Conservation (phyloP, 2,888 invertebrate species). For the Eristalinus aeneus region DNA sequence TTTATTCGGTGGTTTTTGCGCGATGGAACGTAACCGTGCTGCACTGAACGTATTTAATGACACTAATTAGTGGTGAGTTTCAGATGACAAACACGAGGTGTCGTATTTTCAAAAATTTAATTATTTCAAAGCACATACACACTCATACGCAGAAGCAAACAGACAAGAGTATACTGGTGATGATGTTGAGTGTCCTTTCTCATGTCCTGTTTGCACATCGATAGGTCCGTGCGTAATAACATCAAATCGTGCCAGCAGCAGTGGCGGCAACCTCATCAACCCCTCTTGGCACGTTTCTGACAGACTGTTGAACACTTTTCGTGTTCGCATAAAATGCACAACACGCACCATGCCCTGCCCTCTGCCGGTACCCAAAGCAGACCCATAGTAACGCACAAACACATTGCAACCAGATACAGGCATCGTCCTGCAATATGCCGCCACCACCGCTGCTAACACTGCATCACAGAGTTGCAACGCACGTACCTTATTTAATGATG, state of each 20-base stretch:
- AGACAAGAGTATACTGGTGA: slow-evolving; percentile 35
- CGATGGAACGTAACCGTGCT: slow-evolving; percentile 72
- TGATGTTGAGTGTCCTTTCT: slow-evolving; percentile 59
- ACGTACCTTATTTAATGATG: slow-evolving; percentile 73
- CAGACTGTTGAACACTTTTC: slow-evolving; percentile 71
- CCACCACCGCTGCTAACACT: slow-evolving; percentile 9
- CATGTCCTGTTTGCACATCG: slow-evolving; percentile 70
- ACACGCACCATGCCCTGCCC: slow-evolving; percentile 67
- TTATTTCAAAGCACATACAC: slow-evolving; percentile 69
- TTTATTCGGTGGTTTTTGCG: slow-evolving; percentile 71
- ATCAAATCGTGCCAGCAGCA: slow-evolving; percentile 65
- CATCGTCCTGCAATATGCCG: slow-evolving; percentile 52
- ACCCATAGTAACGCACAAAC: slow-evolving; percentile 47
- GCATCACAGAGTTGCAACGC: slow-evolving; percentile 60
- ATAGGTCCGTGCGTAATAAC: slow-evolving; percentile 73
- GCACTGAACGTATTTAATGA: slow-evolving; percentile 79
- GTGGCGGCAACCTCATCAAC: slow-evolving; percentile 62
- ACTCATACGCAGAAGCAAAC: slow-evolving; percentile 4
- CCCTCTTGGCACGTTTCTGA: slow-evolving; percentile 68
- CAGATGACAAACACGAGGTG: slow-evolving; percentile 78
- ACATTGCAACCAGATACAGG: slow-evolving; percentile 19
- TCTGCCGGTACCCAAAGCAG: slow-evolving; percentile 60
- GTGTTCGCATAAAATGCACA: slow-evolving; percentile 72
- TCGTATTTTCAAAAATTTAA: slow-evolving; percentile 73
- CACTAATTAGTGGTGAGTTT: slow-evolving; percentile 80